Evolutionary conservation across 2,888 invertebrate species (phyloP), one percentile per base, ranked within the genome.

Genomic region (Rhagonycha lutea): DNA sequence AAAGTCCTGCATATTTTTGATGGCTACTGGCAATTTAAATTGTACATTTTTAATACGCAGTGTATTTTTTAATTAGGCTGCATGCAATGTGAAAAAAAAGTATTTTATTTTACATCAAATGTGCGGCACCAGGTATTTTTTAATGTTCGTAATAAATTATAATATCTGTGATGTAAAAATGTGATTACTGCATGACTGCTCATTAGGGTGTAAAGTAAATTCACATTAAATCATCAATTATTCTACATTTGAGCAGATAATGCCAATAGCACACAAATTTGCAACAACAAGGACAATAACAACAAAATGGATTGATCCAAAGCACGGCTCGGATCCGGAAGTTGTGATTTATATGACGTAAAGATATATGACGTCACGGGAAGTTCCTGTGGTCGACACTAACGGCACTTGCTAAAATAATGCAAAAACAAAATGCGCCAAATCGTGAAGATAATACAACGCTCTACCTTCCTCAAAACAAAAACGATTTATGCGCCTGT

Each of bases 281-380:
- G 81, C 82, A 83, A 81, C 82, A 82, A 81, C 82, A 82, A 83
- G 83, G 82, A 28, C 65, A 83, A 81, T 82, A 82, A 83, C 84
- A 84, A 83, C 82, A 80, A 81, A 81, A 77, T 80, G 72, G 81
- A 83, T 80, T 75, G 75, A 75, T 81, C 72, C 68, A 69, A 72
- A 12, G 68, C 68, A 68, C 73, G 69, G 68, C 47, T 68, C 72
- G 75, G 71, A 70, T 75, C 75, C 84, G 83, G 83, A 84, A 83
- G 82, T 82, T 80, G 81, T 85, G 85, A 86, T 85, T 86, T 86
- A 86, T 84, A 75, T 79, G 81, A 81, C 81, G 77, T 80, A 77
- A 76, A 82, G 80, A 83, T 82, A 82, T 83, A 82, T 82, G 83
- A 84, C 84, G 83, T 83, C 82, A 82, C 81, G 81, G 83, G 80